These are phyloP conservation scores for Mercenaria mercenaria DNA, from an alignment of 1,140 invertebrate species.

Conservation along the genomic window DNA sequence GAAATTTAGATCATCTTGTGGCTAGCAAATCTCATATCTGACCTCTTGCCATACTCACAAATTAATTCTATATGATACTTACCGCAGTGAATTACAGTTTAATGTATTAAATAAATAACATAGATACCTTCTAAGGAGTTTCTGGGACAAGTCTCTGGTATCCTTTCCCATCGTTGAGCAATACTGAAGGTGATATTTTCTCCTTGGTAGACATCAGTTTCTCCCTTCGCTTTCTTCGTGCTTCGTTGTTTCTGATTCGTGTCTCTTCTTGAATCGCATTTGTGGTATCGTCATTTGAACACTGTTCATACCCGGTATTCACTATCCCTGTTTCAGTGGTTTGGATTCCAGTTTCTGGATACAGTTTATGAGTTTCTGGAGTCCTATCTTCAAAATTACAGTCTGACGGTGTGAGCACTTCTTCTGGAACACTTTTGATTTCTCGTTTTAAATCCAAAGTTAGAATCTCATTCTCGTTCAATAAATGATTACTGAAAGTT, in stretches of 20 bases:
- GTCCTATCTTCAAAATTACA: not conserved
- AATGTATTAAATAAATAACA: no score
- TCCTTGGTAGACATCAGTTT: slow-evolving; percentile 15
- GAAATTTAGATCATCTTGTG: no score
- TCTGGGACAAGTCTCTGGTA: slow-evolving; percentile 49
- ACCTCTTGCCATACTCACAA: no score
- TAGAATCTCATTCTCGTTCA: not conserved
- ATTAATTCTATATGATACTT: no score
- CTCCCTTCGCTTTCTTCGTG: slow-evolving; percentile 51
- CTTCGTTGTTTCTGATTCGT: slow-evolving; percentile 18
- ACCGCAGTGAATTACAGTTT: no score
- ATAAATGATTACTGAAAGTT: not conserved
- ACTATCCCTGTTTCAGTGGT: not conserved
- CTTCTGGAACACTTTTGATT: slow-evolving; percentile 58
- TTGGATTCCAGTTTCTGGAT: not conserved
- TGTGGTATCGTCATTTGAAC: slow-evolving; percentile 25
- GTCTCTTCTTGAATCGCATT: not conserved
- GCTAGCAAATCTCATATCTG: no score
- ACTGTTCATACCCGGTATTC: not conserved
- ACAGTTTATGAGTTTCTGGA: not conserved
- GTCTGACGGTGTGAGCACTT: slow-evolving; percentile 14
- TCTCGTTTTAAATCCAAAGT: slow-evolving; percentile 15
- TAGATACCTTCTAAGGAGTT: slow-evolving; percentile 21
- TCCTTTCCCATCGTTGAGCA: slow-evolving; percentile 38
- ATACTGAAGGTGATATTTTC: not conserved